Conservation (phyloP, 2,797 vertebrate genomes). For the Phrynocephalus guinanensis region DNA sequence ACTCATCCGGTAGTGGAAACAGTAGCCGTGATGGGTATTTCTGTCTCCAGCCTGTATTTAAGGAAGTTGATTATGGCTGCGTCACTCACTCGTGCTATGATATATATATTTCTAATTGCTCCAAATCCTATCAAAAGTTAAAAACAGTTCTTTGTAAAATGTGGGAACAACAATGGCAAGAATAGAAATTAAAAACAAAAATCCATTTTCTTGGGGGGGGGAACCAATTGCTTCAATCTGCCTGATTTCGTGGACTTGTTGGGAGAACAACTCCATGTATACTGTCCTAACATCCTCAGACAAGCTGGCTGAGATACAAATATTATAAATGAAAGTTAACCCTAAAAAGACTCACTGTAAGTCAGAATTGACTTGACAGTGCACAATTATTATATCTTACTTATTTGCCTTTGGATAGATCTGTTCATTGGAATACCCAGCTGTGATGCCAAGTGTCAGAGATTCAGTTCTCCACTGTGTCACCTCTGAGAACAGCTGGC, state of each 20-base stretch:
- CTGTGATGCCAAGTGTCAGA: too few relatives aligned
- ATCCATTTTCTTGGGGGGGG: conserved; percentile 69
- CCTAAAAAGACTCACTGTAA: too few relatives aligned
- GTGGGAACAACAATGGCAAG: conserved; percentile 61
- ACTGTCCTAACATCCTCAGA: background rate
- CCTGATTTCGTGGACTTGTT: too few relatives aligned
- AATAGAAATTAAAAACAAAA: conserved; percentile 62
- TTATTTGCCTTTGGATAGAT: too few relatives aligned
- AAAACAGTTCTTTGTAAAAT: conserved; percentile 75
- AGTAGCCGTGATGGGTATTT: too few relatives aligned
- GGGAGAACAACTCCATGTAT: background rate
- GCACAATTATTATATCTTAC: too few relatives aligned
- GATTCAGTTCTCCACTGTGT: too few relatives aligned
- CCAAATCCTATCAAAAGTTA: conserved; percentile 67
- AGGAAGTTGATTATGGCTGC: conserved; percentile 73
- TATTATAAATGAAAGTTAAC: background rate
- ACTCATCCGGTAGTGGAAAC: background rate
- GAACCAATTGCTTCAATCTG: background rate
- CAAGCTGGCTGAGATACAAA: background rate
- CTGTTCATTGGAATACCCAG: too few relatives aligned
- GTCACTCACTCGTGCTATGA: conserved; percentile 59
- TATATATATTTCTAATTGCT: conserved; percentile 41
- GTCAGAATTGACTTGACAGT: too few relatives aligned
- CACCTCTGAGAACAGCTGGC: too few relatives aligned
- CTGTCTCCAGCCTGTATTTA: conserved; percentile 78